Percentiles rank a stretch among this genome's conserved stretches.
Conservation (phyloP, 2,888 invertebrate species). For the Dryocosmus kuriphilus region DNA sequence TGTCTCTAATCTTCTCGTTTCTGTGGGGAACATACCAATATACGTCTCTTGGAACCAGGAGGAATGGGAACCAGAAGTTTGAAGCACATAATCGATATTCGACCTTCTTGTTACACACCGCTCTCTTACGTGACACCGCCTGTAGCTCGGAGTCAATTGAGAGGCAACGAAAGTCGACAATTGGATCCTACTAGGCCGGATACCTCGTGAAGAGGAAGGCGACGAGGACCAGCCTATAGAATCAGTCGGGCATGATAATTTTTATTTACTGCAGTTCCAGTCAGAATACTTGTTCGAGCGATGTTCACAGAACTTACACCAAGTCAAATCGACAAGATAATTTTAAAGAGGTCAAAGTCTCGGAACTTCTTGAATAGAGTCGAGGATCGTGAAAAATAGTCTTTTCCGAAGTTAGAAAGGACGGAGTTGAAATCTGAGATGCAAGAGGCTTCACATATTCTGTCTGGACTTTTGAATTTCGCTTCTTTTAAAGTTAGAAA, state of each 20-base stretch:
- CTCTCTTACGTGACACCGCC: constrained; percentile 35
- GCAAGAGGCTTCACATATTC: neutral
- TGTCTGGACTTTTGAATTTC: neutral
- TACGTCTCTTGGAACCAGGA: neutral
- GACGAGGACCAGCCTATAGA: neutral
- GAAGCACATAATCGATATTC: constrained; percentile 62
- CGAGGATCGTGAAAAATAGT: neutral
- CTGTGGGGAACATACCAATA: constrained; percentile 6
- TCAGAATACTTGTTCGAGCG: neutral
- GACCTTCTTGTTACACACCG: constrained; percentile 54
- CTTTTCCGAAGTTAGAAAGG: neutral
- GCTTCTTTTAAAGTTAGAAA: neutral
- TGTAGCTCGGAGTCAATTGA: neutral
- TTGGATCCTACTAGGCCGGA: constrained; percentile 1
- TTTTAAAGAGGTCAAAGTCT: constrained; percentile 25
- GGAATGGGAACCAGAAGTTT: constrained; percentile 40
- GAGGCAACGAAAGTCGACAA: constrained; percentile 21
- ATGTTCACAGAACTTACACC: constrained; percentile 9
- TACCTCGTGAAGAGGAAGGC: neutral
- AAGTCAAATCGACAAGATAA: constrained; percentile 24
- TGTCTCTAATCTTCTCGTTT: constrained; percentile 36
- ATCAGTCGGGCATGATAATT: constrained; percentile 3
- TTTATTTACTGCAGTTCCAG: constrained; percentile 4
- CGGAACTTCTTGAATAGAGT: constrained; percentile 10
- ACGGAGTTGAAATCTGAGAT: neutral